A percentile compares a stretch with the other conserved stretches of the same genome.
Conservation (phyloP, 2,888 invertebrate genomes). For the Yponomeuta plumbellus region DNA sequence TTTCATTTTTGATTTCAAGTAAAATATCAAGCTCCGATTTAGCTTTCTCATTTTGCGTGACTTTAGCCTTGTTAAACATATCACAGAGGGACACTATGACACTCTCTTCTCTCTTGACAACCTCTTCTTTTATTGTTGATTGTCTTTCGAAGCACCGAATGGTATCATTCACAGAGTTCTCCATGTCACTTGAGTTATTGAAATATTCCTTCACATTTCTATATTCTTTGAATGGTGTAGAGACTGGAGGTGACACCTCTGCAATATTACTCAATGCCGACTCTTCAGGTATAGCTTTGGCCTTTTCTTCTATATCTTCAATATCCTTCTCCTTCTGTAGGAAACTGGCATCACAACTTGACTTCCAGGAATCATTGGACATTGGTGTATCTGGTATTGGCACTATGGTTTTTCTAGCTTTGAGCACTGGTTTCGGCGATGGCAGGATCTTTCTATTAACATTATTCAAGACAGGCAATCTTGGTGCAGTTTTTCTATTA, state of each 20-base stretch:
- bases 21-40: constrained; percentile 44
- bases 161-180: constrained; percentile 47
- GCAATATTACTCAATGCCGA: constrained; percentile 44
- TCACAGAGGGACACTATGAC: constrained; percentile 59
- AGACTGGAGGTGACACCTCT: constrained; percentile 50
- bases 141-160: constrained; percentile 55
- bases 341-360: constrained; percentile 59
- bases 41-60: constrained; percentile 31
- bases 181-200: constrained; percentile 44
- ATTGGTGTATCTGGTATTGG: constrained; percentile 43
- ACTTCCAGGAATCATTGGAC: constrained; percentile 53
- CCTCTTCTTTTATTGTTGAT: constrained; percentile 31
- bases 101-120: constrained; percentile 47
- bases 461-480: not conserved
- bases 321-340: constrained; percentile 58
- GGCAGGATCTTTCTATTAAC: constrained; percentile 2
- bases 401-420: not conserved
- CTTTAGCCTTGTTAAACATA: constrained; percentile 50
- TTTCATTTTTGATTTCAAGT: constrained; percentile 44
- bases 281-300: constrained; percentile 33
- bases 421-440: not conserved
- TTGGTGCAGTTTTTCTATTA: constrained; percentile 15
- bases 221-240: constrained; percentile 60
- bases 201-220: constrained; percentile 53
- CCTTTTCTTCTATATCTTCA: constrained; percentile 44